phyloP scores from a whole-genome alignment of 2,888 invertebrate species.

The Torymus tubicola region DNA sequence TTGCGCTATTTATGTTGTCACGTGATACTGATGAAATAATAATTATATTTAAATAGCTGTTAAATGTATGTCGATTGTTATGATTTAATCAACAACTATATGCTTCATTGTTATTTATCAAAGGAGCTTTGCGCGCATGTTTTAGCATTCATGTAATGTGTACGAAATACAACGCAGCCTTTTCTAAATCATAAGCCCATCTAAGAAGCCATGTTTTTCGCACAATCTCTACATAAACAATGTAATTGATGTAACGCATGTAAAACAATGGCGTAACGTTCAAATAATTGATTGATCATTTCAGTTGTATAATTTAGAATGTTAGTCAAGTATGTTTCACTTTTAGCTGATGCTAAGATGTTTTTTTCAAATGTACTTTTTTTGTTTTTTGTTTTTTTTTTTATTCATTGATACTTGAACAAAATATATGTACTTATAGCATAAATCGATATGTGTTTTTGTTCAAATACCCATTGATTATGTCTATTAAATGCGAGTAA shows the following conservation, averaged over 20 bases:
- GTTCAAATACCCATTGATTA: not conserved
- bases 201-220: conserved; percentile 46
- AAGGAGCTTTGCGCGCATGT: conserved; percentile 36
- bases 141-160: conserved; percentile 2
- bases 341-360: too few relatives aligned
- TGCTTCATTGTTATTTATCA: conserved; percentile 11
- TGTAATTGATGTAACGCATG: not conserved
- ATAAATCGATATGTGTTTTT: not conserved
- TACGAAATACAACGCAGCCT: conserved; percentile 7
- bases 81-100: not conserved
- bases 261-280: conserved; percentile 8
- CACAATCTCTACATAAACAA: conserved; percentile 16
- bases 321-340: too few relatives aligned
- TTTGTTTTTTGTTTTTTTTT: too few relatives aligned
- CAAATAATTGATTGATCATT: too few relatives aligned
- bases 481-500: conserved; percentile 7
- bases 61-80: too few relatives aligned
- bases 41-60: too few relatives aligned
- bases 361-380: too few relatives aligned
- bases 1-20: too few relatives aligned
- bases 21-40: too few relatives aligned
- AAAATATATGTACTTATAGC: too few relatives aligned
- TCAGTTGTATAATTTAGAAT: too few relatives aligned
- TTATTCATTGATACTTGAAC: too few relatives aligned
- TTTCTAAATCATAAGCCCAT: not conserved